These are phyloP conservation scores for Margaritifera margaritifera DNA, from an alignment of 2,888 invertebrate genomes.

Conservation along the genomic window DNA sequence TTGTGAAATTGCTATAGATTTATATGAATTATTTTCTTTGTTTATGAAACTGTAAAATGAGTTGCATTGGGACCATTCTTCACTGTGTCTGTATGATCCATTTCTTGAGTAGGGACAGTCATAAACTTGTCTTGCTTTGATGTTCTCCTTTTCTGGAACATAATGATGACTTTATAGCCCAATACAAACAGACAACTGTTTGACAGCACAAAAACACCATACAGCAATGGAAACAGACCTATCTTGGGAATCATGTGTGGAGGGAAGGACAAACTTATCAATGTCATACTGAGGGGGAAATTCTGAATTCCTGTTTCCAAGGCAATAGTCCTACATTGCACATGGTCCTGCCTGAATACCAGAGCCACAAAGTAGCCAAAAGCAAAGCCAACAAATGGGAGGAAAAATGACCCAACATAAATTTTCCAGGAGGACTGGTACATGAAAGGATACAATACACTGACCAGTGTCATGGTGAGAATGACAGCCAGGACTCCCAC, in stretches of 20 bases:
- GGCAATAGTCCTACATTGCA: slow-evolving; percentile 56
- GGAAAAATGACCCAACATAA: slow-evolving; percentile 52
- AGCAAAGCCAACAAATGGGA: slow-evolving; percentile 55
- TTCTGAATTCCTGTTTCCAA: slow-evolving; percentile 67
- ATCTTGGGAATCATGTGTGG: slow-evolving; percentile 31
- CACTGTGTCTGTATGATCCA: too few species aligned
- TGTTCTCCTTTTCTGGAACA: background rate
- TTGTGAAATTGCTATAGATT: too few species aligned
- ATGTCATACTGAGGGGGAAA: slow-evolving; percentile 63
- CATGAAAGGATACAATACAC: slow-evolving; percentile 61
- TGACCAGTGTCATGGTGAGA: slow-evolving; percentile 56
- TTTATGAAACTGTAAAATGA: too few species aligned
- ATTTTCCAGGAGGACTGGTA: slow-evolving; percentile 56
- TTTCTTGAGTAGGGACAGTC: slow-evolving; percentile 8
- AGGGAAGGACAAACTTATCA: slow-evolving; percentile 58
- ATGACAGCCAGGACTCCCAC: slow-evolving; percentile 58
- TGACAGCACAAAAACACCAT: slow-evolving; percentile 36
- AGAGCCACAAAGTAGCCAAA: slow-evolving; percentile 55
- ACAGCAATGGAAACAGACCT: slow-evolving; percentile 41
- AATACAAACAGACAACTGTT: slow-evolving; percentile 37
- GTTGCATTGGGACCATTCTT: too few species aligned
- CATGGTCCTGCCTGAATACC: slow-evolving; percentile 43
- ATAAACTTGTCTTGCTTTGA: slow-evolving; percentile 6
- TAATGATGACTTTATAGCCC: slow-evolving; percentile 18
- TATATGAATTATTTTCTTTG: too few species aligned